Conservation (phyloP, 1,140 invertebrate genomes). For the Drosophila nasuta region DNA sequence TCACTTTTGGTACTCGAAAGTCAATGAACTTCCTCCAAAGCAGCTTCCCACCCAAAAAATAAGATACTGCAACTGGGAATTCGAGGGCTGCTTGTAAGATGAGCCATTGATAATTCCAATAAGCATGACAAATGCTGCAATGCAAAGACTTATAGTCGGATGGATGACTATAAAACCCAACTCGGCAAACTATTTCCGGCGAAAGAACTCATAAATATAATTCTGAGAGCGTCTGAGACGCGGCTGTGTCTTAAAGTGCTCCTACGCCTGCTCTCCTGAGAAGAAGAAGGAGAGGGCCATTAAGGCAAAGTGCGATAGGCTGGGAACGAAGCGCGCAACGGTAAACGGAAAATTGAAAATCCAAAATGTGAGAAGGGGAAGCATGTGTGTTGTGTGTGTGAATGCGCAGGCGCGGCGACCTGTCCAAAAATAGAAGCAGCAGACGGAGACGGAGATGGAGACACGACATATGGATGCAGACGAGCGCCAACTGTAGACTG, state of each 20-base stretch:
- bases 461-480: conserved; percentile 68
- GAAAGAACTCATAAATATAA: conserved; percentile 61
- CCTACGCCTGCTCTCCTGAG: conserved; percentile 4
- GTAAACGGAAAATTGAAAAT: conserved; percentile 63
- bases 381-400: conserved; percentile 12
- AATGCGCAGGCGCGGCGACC: conserved; percentile 61
- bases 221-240: conserved; percentile 45
- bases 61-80: conserved; percentile 14
- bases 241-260: conserved; percentile 43
- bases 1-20: neutral
- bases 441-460: conserved; percentile 28
- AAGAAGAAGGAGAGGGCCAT: conserved; percentile 48
- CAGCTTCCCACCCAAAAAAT: neutral
- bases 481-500: conserved; percentile 43
- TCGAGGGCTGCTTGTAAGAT: conserved; percentile 24
- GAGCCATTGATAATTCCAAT: conserved; percentile 68
- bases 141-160: neutral
- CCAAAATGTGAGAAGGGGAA: conserved; percentile 8
- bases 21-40: conserved; percentile 7
- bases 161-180: conserved; percentile 35
- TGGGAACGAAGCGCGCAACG: conserved; percentile 48
- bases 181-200: conserved; percentile 67
- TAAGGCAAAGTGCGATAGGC: conserved; percentile 63
- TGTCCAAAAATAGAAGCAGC: conserved; percentile 44
- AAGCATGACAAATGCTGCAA: conserved; percentile 57